These are phyloP conservation scores for Thyatira batis DNA, from an alignment of 2,888 invertebrate species.

Conservation along the genomic window DNA sequence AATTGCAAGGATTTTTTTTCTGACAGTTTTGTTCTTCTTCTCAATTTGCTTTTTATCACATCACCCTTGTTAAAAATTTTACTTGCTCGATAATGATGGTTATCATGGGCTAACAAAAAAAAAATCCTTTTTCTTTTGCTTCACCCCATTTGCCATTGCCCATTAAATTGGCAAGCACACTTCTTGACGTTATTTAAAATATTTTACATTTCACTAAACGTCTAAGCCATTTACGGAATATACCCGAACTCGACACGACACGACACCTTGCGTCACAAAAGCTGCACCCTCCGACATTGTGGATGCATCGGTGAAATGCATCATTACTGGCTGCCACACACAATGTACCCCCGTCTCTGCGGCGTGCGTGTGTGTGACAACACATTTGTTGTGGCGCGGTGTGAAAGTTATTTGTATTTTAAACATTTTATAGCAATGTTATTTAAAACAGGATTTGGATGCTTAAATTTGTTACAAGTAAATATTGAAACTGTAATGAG, in stretches of 20 bases:
- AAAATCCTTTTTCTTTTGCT: no score
- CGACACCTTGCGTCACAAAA: conserved; percentile 33
- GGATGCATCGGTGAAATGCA: conserved; percentile 59
- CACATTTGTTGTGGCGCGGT: conserved; percentile 24
- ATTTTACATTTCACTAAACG: conserved; percentile 16
- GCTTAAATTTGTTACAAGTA: background rate
- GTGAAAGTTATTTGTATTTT: conserved; percentile 14
- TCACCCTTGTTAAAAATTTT: no score
- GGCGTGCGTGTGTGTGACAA: conserved; percentile 21
- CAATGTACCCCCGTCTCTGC: conserved; percentile 37
- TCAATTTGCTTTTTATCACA: no score
- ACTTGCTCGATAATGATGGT: no score
- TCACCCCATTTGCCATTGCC: background rate
- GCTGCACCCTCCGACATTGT: conserved; percentile 27
- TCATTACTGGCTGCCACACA: conserved; percentile 54
- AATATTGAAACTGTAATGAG: background rate
- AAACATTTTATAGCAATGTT: background rate
- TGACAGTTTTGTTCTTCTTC: no score
- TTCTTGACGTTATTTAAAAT: background rate
- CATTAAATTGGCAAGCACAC: background rate
- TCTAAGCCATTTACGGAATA: conserved; percentile 30
- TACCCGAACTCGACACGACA: conserved; percentile 32
- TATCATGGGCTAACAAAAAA: no score
- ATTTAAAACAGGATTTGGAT: background rate
- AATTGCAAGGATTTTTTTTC: no score